phyloP scores from a whole-genome alignment of 2,113 vertebrate genomes.

The Clinocottus analis region DNA sequence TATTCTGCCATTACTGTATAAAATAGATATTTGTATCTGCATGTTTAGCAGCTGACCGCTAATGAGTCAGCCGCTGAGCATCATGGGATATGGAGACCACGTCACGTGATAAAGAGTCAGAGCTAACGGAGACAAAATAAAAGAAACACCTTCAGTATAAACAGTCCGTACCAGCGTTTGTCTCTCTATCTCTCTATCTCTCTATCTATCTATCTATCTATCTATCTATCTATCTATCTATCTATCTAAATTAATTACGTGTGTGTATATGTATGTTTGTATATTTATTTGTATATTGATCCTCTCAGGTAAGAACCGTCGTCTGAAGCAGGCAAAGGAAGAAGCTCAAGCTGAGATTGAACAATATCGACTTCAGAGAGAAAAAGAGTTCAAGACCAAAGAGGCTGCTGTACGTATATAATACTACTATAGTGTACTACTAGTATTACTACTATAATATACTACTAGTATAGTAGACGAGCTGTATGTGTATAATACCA shows the following conservation, averaged over 20 bases:
- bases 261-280: not conserved
- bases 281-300: not conserved
- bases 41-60: not conserved
- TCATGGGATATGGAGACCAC: conserved; percentile 9
- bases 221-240: no score
- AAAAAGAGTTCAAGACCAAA: conserved; percentile 98
- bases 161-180: not conserved
- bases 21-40: not conserved
- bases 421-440: no score
- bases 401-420: conserved; percentile 87
- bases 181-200: no score
- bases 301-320: conserved; percentile 90
- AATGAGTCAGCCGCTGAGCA: conserved; percentile 11
- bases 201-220: no score
- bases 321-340: conserved; percentile 98
- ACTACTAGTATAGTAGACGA: no score
- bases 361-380: conserved; percentile 95
- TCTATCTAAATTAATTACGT: no score
- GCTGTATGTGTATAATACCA: conserved; percentile 78
- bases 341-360: conserved; percentile 98
- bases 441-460: no score
- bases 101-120: not conserved
- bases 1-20: no score
- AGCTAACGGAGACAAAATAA: not conserved
- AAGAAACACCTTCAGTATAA: not conserved